Evolutionary conservation across 53 echinoderm and acorn worm genomes (phyloP), one percentile per base, ranked within the genome.

Genomic region (Antedon mediterranea): DNA sequence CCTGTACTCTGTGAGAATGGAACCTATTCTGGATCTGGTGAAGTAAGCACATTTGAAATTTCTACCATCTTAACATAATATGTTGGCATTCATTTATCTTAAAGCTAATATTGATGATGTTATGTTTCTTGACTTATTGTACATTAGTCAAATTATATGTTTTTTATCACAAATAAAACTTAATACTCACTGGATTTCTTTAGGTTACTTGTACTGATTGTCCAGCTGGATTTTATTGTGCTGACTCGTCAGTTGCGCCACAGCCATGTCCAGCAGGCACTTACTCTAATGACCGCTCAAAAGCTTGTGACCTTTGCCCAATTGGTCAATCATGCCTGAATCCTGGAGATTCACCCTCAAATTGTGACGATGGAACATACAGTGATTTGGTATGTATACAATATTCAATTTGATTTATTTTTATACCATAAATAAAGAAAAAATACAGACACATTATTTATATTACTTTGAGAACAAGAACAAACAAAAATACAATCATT

Each of bases 251-350:
- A 73, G 78, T 83, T n/a, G 72, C 83, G n/a, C 95, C 95, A 41
- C 81, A 81, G 79, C 82, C 83, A 33, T 95, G 95, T 57, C 89
- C 95, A 34, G 81, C 80, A 42, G 95, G 95, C 26, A 85, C 84
- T 3, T 95, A 92, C 89, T 95, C 95, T 15, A 32, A 77, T 29
- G 89, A 85, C 33, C 77, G 89, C 57, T 75, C 87, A 31, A 89
- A 95, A 5, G 87, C 89, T 34, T 95, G 95, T 71, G 72, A 74
- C 57, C 71, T 84, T 4, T 95, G 95, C 41, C 95, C 92, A 18
- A 87, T 83, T n/a, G 95, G 92, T 7, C 83, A 85, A 74, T 95
- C 95, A 28, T 95, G 95, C 31, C 76, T 95, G 74, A 89, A 95
- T 80, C 95, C 95, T 27, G 92, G 87, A 28, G 85, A 95, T 18